Evolutionary conservation across 2,113 vertebrate species (phyloP), one percentile per base, ranked within the genome.

Genomic region (Colistium nudipinnis): DNA sequence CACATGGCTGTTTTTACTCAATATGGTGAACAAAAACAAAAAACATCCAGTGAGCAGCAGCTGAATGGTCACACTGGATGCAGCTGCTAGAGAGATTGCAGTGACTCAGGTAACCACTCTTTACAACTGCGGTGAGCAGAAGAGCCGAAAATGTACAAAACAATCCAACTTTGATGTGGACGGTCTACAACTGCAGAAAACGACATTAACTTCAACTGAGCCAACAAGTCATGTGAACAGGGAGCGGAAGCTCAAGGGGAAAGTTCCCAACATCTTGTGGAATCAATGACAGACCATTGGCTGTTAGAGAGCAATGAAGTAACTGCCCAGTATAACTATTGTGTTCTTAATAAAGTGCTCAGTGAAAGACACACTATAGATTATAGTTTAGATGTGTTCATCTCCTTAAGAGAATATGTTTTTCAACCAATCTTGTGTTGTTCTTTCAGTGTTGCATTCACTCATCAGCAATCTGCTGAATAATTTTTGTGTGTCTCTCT

Each of bases 401-500:
- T 6, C 2, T 0, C n/a, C 13, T 39, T 22, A 13, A 13, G 17
- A 30, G 7, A 14, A 35, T 14, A 31, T 30, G 22, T 9, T 9
- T 31, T 44, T 7, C n/a, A 49, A 49, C 5, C 33, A 12, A 56
- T 35, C 0, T 13, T 30, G 7, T 10, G 9, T 11, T 36, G 12
- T 36, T 8, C 38, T 6, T 27, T 3, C 8, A 12, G 36, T 41
- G 11, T 6, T 43, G 33, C 39, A 19, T 22, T 16, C 16, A 48
- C 10, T 44, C 27, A 14, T 17, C 3, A 51, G 31, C 33, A 41
- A 33, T 30, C n/a, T n/a, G n/a, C n/a, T n/a, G n/a, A n/a, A n/a
- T n/a, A n/a, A 30, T 4, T 10, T 83, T 43, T 63, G 62, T 83
- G 70, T 82, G 20, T 60, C 60, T 90, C 13, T 74, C 62, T 71